These are phyloP conservation scores for Siniperca scherzeri DNA, from an alignment of 2,797 vertebrate species.

Conservation along the genomic window DNA sequence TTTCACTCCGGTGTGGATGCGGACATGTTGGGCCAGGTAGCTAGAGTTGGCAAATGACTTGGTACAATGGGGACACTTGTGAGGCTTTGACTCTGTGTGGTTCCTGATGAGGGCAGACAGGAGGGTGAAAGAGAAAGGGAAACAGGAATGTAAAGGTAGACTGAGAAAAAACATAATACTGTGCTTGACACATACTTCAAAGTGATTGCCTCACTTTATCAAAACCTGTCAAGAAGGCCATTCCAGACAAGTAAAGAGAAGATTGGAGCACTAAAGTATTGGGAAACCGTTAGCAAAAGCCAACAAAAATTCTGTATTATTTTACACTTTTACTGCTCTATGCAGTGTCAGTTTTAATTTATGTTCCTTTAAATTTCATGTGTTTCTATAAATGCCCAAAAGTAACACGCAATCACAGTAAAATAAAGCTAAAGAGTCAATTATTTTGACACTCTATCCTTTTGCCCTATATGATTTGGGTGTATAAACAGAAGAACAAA, in stretches of 20 bases:
- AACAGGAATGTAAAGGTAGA: slow-evolving; percentile 36
- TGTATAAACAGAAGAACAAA: background rate
- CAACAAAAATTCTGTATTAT: fast-evolving
- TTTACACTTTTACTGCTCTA: background rate
- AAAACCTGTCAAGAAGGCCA: slow-evolving; percentile 1
- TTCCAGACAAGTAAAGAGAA: background rate
- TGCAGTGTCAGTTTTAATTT: background rate
- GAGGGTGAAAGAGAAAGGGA: slow-evolving; percentile 42
- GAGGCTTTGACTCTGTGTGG: slow-evolving; percentile 99
- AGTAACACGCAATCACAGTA: slow-evolving; percentile 1
- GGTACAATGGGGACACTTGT: slow-evolving; percentile 99
- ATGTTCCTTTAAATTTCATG: background rate
- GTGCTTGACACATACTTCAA: background rate
- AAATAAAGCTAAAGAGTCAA: background rate
- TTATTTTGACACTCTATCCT: background rate
- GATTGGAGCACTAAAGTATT: background rate
- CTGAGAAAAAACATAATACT: slow-evolving; percentile 3
- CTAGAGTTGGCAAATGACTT: slow-evolving; percentile 99
- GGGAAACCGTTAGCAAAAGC: background rate
- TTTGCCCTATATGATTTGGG: background rate
- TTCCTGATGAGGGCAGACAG: slow-evolving; percentile 77
- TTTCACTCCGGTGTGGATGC: slow-evolving; percentile 98
- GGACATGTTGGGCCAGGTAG: slow-evolving; percentile 98
- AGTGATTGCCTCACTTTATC: background rate
- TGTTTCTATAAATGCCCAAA: background rate